A percentile compares a stretch with the other conserved stretches of the same genome.
Conservation (phyloP, 2,797 vertebrate genomes). For the Enteromius treurensis region DNA sequence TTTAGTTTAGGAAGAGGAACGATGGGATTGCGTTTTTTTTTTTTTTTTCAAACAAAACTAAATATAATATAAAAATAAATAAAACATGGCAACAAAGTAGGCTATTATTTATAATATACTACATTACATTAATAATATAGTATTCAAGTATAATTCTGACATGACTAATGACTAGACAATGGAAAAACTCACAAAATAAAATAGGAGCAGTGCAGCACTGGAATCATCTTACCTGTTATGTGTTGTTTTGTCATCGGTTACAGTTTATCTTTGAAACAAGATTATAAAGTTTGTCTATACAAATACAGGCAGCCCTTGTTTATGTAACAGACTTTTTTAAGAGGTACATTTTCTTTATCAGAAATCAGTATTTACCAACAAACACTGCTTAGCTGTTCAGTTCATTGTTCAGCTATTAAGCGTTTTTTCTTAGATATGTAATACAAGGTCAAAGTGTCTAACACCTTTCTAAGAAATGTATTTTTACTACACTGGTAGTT, state of each 20-base stretch:
- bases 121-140: not conserved
- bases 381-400: conserved; percentile 68
- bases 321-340: conserved; percentile 72
- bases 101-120: not conserved
- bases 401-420: conserved; percentile 64
- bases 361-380: conserved; percentile 77
- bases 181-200: conserved; percentile 28
- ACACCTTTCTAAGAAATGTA: conserved; percentile 64
- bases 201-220: not conserved
- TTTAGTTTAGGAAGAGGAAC: conserved; percentile 1
- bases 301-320: conserved; percentile 67
- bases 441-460: conserved; percentile 66
- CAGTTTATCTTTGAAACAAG: conserved; percentile 65
- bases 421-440: conserved; percentile 67
- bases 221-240: conserved; percentile 27
- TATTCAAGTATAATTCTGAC: not conserved
- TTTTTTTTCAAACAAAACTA: not conserved
- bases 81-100: not conserved
- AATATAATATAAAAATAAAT: not conserved
- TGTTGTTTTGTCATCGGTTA: conserved; percentile 58
- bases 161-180: not conserved
- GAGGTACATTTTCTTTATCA: conserved; percentile 70
- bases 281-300: conserved; percentile 65
- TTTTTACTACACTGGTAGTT: conserved; percentile 1
- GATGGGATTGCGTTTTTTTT: not conserved